A percentile compares a stretch with the other conserved stretches of the same genome.
These are phyloP conservation scores for Wasmannia auropunctata DNA, from an alignment of 1,140 invertebrate species.

Conservation along the genomic window DNA sequence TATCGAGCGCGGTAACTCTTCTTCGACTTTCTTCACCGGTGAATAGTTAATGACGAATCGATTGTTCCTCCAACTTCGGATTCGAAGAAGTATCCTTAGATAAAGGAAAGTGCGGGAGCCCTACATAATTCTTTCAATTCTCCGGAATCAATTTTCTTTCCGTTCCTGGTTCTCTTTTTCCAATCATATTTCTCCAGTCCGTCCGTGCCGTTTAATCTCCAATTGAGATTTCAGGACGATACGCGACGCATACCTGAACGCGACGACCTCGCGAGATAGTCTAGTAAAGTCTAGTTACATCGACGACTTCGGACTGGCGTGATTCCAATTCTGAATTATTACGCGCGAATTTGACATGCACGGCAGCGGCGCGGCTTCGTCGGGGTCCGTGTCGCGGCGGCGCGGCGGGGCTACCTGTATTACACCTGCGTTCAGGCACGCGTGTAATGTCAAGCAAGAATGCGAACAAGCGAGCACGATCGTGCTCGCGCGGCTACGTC, in stretches of 20 bases:
- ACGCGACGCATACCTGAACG: background rate
- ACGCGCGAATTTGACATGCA: background rate
- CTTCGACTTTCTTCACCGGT: slow-evolving; percentile 8
- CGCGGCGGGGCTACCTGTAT: background rate
- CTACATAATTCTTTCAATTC: background rate
- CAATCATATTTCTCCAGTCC: background rate
- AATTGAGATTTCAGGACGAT: background rate
- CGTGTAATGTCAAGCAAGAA: slow-evolving; percentile 43
- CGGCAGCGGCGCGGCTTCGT: background rate
- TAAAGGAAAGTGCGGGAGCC: background rate
- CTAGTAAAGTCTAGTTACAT: too few species aligned
- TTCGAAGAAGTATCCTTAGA: background rate
- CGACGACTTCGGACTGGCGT: background rate
- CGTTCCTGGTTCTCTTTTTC: background rate
- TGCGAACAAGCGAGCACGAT: slow-evolving; percentile 28
- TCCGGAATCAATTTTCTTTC: background rate
- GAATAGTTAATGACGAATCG: slow-evolving; percentile 19
- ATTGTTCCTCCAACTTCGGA: background rate
- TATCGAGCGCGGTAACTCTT: slow-evolving; percentile 5
- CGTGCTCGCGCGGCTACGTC: slow-evolving; percentile 1
- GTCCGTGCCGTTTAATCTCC: background rate
- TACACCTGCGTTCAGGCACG: slow-evolving; percentile 42
- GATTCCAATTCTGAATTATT: slow-evolving; percentile 13
- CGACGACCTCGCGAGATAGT: background rate
- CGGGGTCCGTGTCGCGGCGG: background rate